Evolutionary conservation across 1,140 invertebrate species (phyloP).

Genomic region (Oppia nitens): DNA sequence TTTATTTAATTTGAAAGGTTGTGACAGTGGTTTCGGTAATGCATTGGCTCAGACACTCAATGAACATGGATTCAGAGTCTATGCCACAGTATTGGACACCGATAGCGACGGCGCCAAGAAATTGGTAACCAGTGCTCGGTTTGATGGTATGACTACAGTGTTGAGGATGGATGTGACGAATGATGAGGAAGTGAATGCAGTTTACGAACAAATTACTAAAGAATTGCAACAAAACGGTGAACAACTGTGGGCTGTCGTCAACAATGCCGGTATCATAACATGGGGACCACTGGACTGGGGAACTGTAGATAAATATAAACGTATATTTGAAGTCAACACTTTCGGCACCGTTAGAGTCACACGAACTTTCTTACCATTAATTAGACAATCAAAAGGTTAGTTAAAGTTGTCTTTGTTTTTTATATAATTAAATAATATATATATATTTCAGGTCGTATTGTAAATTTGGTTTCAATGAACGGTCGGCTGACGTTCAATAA

Average conservation of each 20-base stretch:
- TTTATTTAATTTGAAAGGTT: too few relatives aligned
- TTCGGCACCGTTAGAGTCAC: slow-evolving; percentile 36
- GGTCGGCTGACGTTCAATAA: slow-evolving; percentile 19
- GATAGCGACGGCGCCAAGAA: slow-evolving; percentile 30
- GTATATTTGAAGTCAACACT: slow-evolving; percentile 42
- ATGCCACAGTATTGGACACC: slow-evolving; percentile 45
- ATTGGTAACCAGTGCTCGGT: slow-evolving; percentile 26
- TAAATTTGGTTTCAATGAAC: too few relatives aligned
- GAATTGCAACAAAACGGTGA: not conserved
- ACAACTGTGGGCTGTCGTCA: slow-evolving; percentile 68
- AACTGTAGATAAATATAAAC: slow-evolving; percentile 19
- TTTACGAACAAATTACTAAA: not conserved
- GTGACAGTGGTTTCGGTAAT: slow-evolving; percentile 21
- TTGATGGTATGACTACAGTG: slow-evolving; percentile 27
- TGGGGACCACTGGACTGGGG: slow-evolving; percentile 36
- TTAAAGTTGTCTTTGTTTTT: too few relatives aligned
- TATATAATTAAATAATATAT: too few relatives aligned
- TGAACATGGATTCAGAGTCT: slow-evolving; percentile 30
- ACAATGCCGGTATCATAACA: slow-evolving; percentile 51
- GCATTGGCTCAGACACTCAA: slow-evolving; percentile 24
- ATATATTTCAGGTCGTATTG: too few relatives aligned
- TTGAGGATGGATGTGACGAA: slow-evolving; percentile 47
- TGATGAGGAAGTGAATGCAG: slow-evolving; percentile 34
- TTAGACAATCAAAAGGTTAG: too few relatives aligned
- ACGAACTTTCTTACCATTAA: slow-evolving; percentile 53